Conservation (phyloP, 2,888 invertebrate species). For the Drosophila atroscutellata region DNA sequence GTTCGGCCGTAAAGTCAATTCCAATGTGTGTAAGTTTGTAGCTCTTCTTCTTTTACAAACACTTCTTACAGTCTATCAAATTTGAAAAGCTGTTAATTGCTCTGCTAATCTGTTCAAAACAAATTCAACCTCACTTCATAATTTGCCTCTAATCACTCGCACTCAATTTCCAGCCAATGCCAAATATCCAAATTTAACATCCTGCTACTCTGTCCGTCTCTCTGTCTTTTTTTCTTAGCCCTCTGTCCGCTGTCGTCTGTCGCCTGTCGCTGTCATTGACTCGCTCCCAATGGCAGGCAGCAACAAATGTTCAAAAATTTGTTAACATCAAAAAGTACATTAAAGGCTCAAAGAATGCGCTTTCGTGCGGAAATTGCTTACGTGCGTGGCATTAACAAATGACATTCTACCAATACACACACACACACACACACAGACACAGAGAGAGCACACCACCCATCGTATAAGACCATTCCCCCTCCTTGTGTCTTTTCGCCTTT, state of each 20-base stretch:
- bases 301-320: slow-evolving; percentile 79
- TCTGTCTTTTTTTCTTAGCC: slow-evolving; percentile 1
- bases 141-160: slow-evolving; percentile 73
- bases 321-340: slow-evolving; percentile 80
- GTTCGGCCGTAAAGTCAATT: slow-evolving; percentile 18
- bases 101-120: slow-evolving; percentile 5
- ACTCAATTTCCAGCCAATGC: slow-evolving; percentile 35
- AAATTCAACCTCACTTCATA: slow-evolving; percentile 46
- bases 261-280: background rate
- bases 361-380: slow-evolving; percentile 81
- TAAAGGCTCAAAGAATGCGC: slow-evolving; percentile 80
- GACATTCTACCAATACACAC: slow-evolving; percentile 37
- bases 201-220: slow-evolving; percentile 39
- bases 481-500: background rate
- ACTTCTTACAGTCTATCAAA: slow-evolving; percentile 53
- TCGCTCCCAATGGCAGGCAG: slow-evolving; percentile 47
- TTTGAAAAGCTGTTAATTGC: slow-evolving; percentile 63
- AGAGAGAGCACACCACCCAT: background rate
- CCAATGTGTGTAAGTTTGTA: background rate
- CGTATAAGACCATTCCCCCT: slow-evolving; percentile 57
- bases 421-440: background rate
- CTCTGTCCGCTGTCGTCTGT: background rate
- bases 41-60: slow-evolving; percentile 21
- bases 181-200: slow-evolving; percentile 54
- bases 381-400: slow-evolving; percentile 81